phyloP scores from a whole-genome alignment of 2,888 invertebrate species.

The Ormyrus thymus region DNA sequence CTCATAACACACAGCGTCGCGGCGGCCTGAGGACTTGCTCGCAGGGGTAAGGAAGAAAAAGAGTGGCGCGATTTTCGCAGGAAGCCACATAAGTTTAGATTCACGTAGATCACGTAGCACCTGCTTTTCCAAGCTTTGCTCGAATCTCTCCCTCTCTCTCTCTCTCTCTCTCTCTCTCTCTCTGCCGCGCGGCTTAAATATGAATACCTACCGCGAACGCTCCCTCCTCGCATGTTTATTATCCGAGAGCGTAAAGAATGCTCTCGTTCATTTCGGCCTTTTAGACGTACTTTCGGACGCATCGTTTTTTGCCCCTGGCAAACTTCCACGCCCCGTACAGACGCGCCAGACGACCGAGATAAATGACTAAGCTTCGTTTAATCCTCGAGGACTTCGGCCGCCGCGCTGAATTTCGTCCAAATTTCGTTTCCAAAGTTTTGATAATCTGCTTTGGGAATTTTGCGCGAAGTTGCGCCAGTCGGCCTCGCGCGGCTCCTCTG shows the following conservation, averaged over 20 bases:
- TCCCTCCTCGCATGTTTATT: slow-evolving; percentile 24
- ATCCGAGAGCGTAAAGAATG: slow-evolving; percentile 6
- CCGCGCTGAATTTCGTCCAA: neutral
- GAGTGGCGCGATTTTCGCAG: slow-evolving; percentile 10
- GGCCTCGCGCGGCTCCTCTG: neutral
- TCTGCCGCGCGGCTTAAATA: slow-evolving; percentile 20
- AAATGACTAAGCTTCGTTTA: slow-evolving; percentile 23
- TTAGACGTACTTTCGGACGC: neutral
- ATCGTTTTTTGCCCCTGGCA: neutral
- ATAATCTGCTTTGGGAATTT: slow-evolving; percentile 51
- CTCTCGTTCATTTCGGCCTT: neutral
- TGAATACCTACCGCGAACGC: slow-evolving; percentile 11
- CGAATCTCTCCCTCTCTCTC: neutral
- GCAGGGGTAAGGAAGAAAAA: neutral
- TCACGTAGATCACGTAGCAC: slow-evolving; percentile 18
- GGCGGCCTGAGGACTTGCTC: neutral
- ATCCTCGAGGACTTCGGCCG: slow-evolving; percentile 18
- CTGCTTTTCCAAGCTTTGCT: slow-evolving; percentile 15
- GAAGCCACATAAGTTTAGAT: slow-evolving; percentile 22
- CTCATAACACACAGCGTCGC: slow-evolving; percentile 15
- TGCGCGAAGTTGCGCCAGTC: slow-evolving; percentile 5
- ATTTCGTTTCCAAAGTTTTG: slow-evolving; percentile 45
- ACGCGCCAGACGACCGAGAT: neutral
- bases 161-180: too few species aligned
- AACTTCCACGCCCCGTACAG: neutral